A percentile compares a stretch with the other conserved stretches of the same genome.
phyloP scores from a whole-genome alignment of 2,113 vertebrate genomes.

The Eublepharis macularius region DNA sequence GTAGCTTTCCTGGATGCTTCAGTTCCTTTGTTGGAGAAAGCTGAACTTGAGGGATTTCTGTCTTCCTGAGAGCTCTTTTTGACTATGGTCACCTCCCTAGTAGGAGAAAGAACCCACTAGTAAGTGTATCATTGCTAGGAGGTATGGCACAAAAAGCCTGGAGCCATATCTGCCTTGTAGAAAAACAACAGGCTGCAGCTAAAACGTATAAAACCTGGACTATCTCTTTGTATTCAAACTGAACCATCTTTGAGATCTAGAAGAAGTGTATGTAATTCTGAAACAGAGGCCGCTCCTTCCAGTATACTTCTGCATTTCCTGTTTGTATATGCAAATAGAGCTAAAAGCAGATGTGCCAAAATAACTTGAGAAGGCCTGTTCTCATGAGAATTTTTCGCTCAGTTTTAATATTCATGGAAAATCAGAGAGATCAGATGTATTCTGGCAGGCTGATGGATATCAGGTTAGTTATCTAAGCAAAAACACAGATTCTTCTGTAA shows the following conservation, averaged over 20 bases:
- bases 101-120: background rate
- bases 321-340: slow-evolving; percentile 32
- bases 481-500: slow-evolving; percentile 24
- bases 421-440: slow-evolving; percentile 27
- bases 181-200: background rate
- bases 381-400: slow-evolving; percentile 14
- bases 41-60: background rate
- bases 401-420: slow-evolving; percentile 24
- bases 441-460: slow-evolving; percentile 1
- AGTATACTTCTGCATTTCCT: slow-evolving; percentile 41
- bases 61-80: background rate
- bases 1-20: background rate
- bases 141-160: background rate
- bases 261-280: slow-evolving; percentile 12
- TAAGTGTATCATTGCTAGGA: background rate
- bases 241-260: slow-evolving; percentile 1
- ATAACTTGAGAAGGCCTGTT: slow-evolving; percentile 31
- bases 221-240: background rate
- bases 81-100: background rate
- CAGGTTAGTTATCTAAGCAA: slow-evolving; percentile 26
- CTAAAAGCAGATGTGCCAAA: slow-evolving; percentile 49
- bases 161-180: slow-evolving; percentile 23
- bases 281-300: slow-evolving; percentile 5
- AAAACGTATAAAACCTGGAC: background rate
- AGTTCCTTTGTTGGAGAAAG: background rate